Evolutionary conservation across 1,140 invertebrate genomes (phyloP), one percentile per base, ranked within the genome.

Genomic region (Magallana ariakensis): DNA sequence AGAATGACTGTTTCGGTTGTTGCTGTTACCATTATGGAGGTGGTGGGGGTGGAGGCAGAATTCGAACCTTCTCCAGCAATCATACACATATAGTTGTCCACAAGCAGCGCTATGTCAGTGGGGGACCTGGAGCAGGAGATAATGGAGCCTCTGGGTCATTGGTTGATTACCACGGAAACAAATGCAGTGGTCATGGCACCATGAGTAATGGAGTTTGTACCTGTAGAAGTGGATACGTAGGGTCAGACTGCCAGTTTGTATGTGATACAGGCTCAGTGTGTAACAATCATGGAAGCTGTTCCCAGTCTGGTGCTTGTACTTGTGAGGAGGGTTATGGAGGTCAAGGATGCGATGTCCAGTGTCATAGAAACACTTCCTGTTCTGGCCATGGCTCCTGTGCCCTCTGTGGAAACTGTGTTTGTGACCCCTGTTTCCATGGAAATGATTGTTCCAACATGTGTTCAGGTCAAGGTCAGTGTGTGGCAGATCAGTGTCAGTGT

Each of bases 391-490:
- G 92, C 19, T 80, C 83, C 9, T 93, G 92, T 83, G 91, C 90
- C 13, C 57, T 87, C 7, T 90, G 88, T 82, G 92, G 92, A 13
- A 46, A 55, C 11, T 93, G 92, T 85, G 86, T 92, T 15, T 93
- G 92, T 88, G 87, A 93, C 62, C 82, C 92, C 22, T 93, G 92
- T 86, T 93, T 87, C 89, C 89, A 90, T 83, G 92, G 92, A 56
- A 80, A 56, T n/a, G 88, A 91, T 56, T 93, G 92, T 60, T 91
- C 91, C 1, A 60, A 80, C 6, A 87, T 88, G 66, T 93, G 92
- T 86, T 86, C 89, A 55, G 92, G 91, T 19, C 88, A 88, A 54
- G 92, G 92, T 10, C 55, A 85, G 53, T 93, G 92, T 84, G 84
- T 87, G 53, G 85, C 85, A 33, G 89, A 84, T 66, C 80, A 91